A percentile compares a stretch with the other conserved stretches of the same genome.
Evolutionary conservation across 1,140 invertebrate species (phyloP).

Genomic region (Nixonia krombeini): DNA sequence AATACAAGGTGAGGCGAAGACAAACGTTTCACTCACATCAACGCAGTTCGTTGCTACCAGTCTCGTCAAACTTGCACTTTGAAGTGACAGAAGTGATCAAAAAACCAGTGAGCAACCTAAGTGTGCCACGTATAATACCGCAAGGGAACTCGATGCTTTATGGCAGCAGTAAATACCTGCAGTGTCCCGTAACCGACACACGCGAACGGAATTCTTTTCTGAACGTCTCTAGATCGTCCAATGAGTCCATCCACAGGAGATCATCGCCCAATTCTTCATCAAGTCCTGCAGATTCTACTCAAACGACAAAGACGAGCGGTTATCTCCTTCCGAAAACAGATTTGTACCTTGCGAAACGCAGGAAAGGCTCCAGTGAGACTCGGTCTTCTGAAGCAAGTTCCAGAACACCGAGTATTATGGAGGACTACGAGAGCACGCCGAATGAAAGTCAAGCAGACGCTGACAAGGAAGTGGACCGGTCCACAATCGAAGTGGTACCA

Average conservation of each 20-base stretch:
- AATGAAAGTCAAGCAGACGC: constrained; percentile 23
- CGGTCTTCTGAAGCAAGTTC: constrained; percentile 36
- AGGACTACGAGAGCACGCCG: constrained; percentile 32
- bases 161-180: constrained; percentile 37
- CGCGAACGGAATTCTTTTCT: constrained; percentile 52
- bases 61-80: constrained; percentile 60
- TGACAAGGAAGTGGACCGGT: constrained; percentile 27
- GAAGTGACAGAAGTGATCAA: constrained; percentile 65
- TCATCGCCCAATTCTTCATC: constrained; percentile 56
- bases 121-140: constrained; percentile 64
- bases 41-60: constrained; percentile 51
- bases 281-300: constrained; percentile 27
- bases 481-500: constrained; percentile 10
- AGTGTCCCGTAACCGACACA: constrained; percentile 16
- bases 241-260: constrained; percentile 43
- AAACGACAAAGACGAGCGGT: constrained; percentile 21
- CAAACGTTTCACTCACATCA: constrained; percentile 69
- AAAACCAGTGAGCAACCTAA: constrained; percentile 63
- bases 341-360: constrained; percentile 31
- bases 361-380: constrained; percentile 26
- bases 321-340: constrained; percentile 41
- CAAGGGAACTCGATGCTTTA: constrained; percentile 37
- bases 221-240: constrained; percentile 45
- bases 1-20: constrained; percentile 64
- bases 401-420: constrained; percentile 37